phyloP scores from a whole-genome alignment of 92 coral and sea anemone species.

The Phymanthus crucifer region DNA sequence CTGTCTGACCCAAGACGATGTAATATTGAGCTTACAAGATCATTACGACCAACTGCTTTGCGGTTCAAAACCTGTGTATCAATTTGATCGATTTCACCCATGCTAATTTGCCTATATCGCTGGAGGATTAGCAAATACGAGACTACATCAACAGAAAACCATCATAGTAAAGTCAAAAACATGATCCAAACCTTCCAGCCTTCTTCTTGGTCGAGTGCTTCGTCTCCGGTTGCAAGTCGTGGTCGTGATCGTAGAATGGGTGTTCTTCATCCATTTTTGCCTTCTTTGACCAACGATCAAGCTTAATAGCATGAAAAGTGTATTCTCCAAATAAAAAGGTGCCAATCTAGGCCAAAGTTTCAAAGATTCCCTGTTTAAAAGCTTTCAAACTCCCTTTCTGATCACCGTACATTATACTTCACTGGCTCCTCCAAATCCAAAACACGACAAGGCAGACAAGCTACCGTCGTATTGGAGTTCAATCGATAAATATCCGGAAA shows the following conservation, averaged over 20 bases:
- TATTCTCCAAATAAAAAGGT: neutral
- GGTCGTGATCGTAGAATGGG: conserved; percentile 28
- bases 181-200: conserved; percentile 29
- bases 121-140: neutral
- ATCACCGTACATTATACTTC: conserved; percentile 7
- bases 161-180: neutral
- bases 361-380: conserved; percentile 2
- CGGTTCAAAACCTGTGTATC: conserved; percentile 9
- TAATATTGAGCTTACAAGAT: neutral
- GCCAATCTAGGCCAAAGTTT: neutral
- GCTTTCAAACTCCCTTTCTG: conserved; percentile 18
- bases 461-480: conserved; percentile 1
- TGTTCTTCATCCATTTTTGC: conserved; percentile 35
- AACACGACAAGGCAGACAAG: conserved; percentile 14
- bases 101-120: neutral
- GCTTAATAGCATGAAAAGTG: neutral
- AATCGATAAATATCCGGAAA: conserved; percentile 21
- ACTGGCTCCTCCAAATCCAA: conserved; percentile 7
- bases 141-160: neutral
- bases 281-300: neutral
- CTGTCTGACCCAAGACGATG: neutral
- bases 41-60: neutral
- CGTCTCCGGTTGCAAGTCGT: conserved; percentile 36
- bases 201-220: conserved; percentile 32
- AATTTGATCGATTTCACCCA: conserved; percentile 5